Evolutionary conservation across 2,888 invertebrate genomes (phyloP), one percentile per base, ranked within the genome.

Genomic region (Hypercompe scribonia): DNA sequence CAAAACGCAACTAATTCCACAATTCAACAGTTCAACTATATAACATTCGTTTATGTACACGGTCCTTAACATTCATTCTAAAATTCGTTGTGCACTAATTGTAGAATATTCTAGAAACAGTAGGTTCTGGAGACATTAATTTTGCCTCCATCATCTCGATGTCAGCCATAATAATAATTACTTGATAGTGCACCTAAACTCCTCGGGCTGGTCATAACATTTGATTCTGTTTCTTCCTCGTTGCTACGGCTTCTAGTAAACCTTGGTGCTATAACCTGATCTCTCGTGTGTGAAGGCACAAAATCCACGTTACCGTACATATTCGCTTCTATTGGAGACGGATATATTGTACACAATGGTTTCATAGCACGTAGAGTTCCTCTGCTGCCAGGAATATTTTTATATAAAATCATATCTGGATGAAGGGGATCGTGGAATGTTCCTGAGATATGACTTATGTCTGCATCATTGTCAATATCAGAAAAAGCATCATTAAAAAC

Each of bases 351-450:
- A 11, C 95, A 94, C 21, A 95, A 73, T 2, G 95, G 95, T 72
- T 93, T 90, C 95, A 95, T 95, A 15, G 95, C 94, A 79, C 95
- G 87, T 0, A 95, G 71, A 8, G 94, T 93, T 10, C 93, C 92
- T 81, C 90, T 93, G 36, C 85, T 89, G 0, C 92, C 93, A 54
- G 92, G 92, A 24, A 90, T 85, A 77, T 95, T 94, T 84, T 92
- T 93, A 69, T 95, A 95, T 1, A 95, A 81, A 63, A 95, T 95
- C 95, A 95, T 95, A 72, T 95, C 95, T 65, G 95, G 95, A 83
- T 95, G 95, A 0, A 91, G 85, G 3, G 94, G 94, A 78, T 95
- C 95, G 74, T 94, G 94, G 86, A 95, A 95, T 0, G 93, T 93
- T 81, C 95, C 95, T 80, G 95, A 95, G 75, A 95, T 94, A 73